phyloP scores from a whole-genome alignment of 2,888 invertebrate species.

The Lochmaea capreae region DNA sequence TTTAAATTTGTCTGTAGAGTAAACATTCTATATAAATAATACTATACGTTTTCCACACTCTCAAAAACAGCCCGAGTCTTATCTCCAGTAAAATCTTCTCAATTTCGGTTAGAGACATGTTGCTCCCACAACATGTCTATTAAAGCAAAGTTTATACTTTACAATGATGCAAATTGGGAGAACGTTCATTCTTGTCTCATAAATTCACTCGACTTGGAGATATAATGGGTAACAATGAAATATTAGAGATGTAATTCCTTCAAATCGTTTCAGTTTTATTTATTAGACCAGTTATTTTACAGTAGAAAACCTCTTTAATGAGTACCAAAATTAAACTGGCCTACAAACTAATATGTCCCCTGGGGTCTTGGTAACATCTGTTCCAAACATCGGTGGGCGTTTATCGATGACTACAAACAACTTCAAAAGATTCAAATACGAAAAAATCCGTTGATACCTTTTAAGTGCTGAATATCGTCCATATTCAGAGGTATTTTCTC shows the following conservation, averaged over 20 bases:
- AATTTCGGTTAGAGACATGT: constrained; percentile 31
- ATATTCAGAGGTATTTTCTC: not conserved
- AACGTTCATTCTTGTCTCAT: constrained; percentile 38
- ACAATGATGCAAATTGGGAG: constrained; percentile 37
- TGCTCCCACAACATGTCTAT: constrained; percentile 37
- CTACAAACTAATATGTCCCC: constrained; percentile 9
- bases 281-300: not conserved
- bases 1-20: constrained; percentile 28
- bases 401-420: not conserved
- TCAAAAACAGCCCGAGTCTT: constrained; percentile 25
- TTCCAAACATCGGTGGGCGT: not conserved
- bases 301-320: too few species aligned
- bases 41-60: constrained; percentile 26
- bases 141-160: constrained; percentile 35
- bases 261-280: not conserved
- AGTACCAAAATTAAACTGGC: not conserved
- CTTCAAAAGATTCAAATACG: constrained; percentile 6
- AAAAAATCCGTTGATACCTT: not conserved
- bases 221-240: constrained; percentile 16
- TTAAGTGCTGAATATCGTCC: not conserved
- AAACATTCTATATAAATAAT: constrained; percentile 32
- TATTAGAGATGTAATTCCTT: constrained; percentile 5
- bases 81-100: constrained; percentile 31
- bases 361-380: constrained; percentile 7
- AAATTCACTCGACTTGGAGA: constrained; percentile 23